A percentile compares a stretch with the other conserved stretches of the same genome.
Evolutionary conservation across 1,140 invertebrate genomes (phyloP).

Genomic region (Drosophila watanabei): DNA sequence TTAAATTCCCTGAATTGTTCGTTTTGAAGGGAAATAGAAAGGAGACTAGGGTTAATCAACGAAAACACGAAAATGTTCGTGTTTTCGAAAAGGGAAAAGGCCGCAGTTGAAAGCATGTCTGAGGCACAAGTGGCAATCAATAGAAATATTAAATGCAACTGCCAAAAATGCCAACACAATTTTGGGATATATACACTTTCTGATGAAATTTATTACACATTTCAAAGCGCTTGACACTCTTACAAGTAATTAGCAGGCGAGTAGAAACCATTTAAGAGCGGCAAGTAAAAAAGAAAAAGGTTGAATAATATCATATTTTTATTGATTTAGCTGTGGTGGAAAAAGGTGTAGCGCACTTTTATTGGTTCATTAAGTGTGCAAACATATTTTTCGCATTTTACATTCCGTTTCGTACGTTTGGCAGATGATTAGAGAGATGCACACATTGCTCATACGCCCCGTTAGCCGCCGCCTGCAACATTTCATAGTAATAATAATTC

Average conservation of each 20-base stretch:
- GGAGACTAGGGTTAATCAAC: constrained; percentile 56
- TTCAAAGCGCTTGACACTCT: constrained; percentile 36
- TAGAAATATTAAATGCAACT: constrained; percentile 49
- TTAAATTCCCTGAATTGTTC: constrained; percentile 14
- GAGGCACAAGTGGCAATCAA: constrained; percentile 35
- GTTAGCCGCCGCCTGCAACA: constrained; percentile 30
- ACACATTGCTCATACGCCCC: constrained; percentile 57
- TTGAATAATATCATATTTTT: constrained; percentile 43
- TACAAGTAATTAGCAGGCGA: constrained; percentile 63
- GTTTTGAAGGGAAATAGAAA: constrained; percentile 12
- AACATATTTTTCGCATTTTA: constrained; percentile 47
- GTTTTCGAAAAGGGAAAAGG: constrained; percentile 28
- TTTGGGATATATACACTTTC: constrained; percentile 20
- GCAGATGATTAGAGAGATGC: constrained; percentile 37
- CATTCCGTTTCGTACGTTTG: constrained; percentile 38
- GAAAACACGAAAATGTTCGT: constrained; percentile 59
- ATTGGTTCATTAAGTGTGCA: constrained; percentile 77
- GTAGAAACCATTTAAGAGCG: constrained; percentile 38
- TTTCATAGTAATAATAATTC: constrained; percentile 56
- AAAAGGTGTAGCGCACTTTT: constrained; percentile 32
- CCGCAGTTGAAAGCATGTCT: background rate
- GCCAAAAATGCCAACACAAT: constrained; percentile 54
- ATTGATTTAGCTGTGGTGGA: constrained; percentile 67
- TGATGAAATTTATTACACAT: constrained; percentile 4
- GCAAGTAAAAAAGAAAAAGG: constrained; percentile 1